Conservation (phyloP, 2,113 vertebrate species). For the Micronycteris hirsuta region DNA sequence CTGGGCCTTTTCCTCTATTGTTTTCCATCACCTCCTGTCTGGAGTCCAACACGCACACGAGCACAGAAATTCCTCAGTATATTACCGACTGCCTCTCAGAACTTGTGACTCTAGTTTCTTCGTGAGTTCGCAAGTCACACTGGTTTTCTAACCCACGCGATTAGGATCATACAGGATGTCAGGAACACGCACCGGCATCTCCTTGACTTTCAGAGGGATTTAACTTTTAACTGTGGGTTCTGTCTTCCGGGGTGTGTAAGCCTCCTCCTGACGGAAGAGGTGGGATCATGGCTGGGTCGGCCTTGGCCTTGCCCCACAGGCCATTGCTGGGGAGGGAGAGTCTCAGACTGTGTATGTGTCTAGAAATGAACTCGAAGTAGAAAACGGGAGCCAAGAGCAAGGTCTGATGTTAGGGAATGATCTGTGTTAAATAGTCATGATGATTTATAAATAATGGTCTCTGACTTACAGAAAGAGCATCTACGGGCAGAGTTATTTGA, state of each 20-base stretch:
- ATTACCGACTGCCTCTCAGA: not conserved
- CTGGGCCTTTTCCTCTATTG: not conserved
- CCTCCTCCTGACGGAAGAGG: not conserved
- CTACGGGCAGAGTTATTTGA: not conserved
- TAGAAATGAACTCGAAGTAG: constrained; percentile 29
- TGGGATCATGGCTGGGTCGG: not conserved
- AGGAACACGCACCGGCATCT: not conserved
- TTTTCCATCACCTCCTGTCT: not conserved
- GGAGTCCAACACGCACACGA: not conserved
- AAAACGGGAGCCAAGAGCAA: constrained; percentile 16
- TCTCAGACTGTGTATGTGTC: not conserved
- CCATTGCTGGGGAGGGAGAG: not conserved
- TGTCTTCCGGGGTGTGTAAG: not conserved
- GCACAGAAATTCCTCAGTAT: not conserved
- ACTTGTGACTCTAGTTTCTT: not conserved
- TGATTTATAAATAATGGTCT: not conserved
- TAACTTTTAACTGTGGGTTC: not conserved
- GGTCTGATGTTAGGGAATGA: constrained; percentile 44
- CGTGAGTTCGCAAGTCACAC: not conserved
- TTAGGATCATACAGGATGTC: not conserved
- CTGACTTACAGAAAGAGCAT: not conserved
- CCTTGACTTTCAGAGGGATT: not conserved
- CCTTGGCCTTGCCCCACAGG: not conserved
- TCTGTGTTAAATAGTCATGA: not conserved
- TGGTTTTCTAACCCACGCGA: not conserved